Evolutionary conservation across 2,797 vertebrate genomes (phyloP), one percentile per base, ranked within the genome.

Genomic region (Sebastes hopkinsi): DNA sequence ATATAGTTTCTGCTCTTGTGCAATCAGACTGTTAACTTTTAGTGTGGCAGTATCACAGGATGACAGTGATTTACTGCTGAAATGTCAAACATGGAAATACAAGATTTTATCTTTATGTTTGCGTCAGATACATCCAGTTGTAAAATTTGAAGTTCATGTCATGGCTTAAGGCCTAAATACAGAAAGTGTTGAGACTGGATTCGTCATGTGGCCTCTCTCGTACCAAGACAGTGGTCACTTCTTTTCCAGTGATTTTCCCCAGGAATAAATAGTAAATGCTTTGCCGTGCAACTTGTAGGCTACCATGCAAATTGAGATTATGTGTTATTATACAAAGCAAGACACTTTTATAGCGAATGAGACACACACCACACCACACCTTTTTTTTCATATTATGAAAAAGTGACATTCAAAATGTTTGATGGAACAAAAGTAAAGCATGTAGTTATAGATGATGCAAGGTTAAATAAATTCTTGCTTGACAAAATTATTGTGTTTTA

Each of bases 1-100:
- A 74, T 90, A 76, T 84, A 71, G 79, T 87, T 88, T 84, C 79
- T 82, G 69, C 42, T 67, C 62, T 74, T 85, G 80, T 83, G 80
- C 29, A 78, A 82, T 80, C 65, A 75, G 20, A 65, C 71, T 62
- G 72, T 75, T 72, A 75, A 81, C 65, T 68, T 80, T 79, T 67
- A 67, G 60, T 74, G 71, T 34, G 18, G 29, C 38, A 36, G 61
- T 69, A 67, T 66, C 5, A 52, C 5, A 42, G 11, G 59, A 56
- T 42, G n/a, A 32, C 54, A 65, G 61, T 64, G 69, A 81, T 82
- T 85, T 75, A 72, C 6, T 8, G 38, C 72, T 36, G 34, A 10
- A 32, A 5, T 54, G 38, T 58, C 67, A 61, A 46, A 73, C 22
- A 68, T 23, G 34, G 11, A 72, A 76, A 79, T 68, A 50, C 8